Base-by-base conservation (phyloP, 2,888 invertebrate genomes). In the Steinernema hermaphroditum region DNA sequence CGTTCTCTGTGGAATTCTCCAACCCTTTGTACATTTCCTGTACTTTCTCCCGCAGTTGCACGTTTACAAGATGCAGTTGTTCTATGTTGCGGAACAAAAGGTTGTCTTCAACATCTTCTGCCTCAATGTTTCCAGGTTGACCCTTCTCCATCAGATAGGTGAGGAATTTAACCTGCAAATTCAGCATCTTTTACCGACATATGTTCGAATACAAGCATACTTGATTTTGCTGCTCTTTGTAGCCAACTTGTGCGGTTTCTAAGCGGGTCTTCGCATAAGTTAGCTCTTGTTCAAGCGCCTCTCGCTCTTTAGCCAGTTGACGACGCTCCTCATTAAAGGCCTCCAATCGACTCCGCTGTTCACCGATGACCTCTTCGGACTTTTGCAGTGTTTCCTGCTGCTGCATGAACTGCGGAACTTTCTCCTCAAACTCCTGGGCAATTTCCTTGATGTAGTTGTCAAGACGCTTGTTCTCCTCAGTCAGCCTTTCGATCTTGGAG, bases 1-100 rank as follows among this genome's bases (percentile, higher is more conserved):
- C 62, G n/a, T 62, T 62, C 2, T 29, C 29, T 16, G 12, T 24
- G 32, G 29, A 29, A 16, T 62, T 32, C 27, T 62, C 62, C 34
- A 62, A 32, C 16, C 32, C 62, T 29, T 62, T 62, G 16, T 62
- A 1, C 16, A 32, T 62, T 1, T 16, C 22, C 1, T 32, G 62
- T 14, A 62, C 9, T 32, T 32, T 62, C 16, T 62, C 62, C 8
- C 62, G 62, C 1, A 62, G 62, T 16, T 62, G 16, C 6, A 29
- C 62, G 32, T 62, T 62, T 9, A 27, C 19, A 16, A 32, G 16
- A 16, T 29, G 62, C 22, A 62, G 62, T 24, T 62, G 32, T 27
- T 62, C 62, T 32, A 62, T 62, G 32, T 62, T 62, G 27, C 29
- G 62, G 62, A 62, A 62, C 62, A 62, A 19, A 8, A 62, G 29